Conservation (phyloP, 2,113 vertebrate genomes). For the Notothenia coriiceps region DNA sequence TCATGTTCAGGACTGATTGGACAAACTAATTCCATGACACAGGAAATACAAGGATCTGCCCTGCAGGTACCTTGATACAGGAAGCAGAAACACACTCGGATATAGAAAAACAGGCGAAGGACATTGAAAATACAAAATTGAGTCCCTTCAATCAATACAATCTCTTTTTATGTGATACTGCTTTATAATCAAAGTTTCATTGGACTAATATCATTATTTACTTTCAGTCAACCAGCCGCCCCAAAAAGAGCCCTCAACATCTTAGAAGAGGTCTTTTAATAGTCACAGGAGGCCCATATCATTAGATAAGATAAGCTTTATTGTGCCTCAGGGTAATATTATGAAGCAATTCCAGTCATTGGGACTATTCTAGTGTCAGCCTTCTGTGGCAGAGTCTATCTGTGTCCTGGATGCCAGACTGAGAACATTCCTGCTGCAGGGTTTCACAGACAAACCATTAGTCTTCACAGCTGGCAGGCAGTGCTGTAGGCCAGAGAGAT, state of each 20-base stretch:
- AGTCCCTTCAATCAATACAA: neutral
- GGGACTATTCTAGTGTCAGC: slow-evolving; percentile 60
- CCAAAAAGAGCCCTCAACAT: slow-evolving; percentile 30
- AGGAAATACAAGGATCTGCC: slow-evolving; percentile 40
- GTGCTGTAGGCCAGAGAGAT: neutral
- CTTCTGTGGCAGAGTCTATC: slow-evolving; percentile 54
- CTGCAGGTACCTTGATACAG: slow-evolving; percentile 1
- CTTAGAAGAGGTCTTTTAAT: slow-evolving; percentile 50
- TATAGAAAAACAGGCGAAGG: neutral
- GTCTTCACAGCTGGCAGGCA: slow-evolving; percentile 40
- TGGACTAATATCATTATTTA: slow-evolving; percentile 2
- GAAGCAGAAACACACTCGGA: neutral
- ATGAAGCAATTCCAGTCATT: slow-evolving; percentile 54
- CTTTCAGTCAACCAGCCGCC: neutral
- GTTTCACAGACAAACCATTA: slow-evolving; percentile 49
- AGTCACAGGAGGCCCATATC: slow-evolving; percentile 44
- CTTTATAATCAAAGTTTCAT: neutral
- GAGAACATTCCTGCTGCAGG: slow-evolving; percentile 50
- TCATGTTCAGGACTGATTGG: slow-evolving; percentile 6
- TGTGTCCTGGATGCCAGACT: slow-evolving; percentile 64
- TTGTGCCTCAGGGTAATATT: slow-evolving; percentile 60
- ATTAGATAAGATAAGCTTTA: slow-evolving; percentile 64
- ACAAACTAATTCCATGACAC: slow-evolving; percentile 2
- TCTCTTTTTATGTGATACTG: neutral
- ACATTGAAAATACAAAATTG: neutral